Evolutionary conservation across 2,797 vertebrate species (phyloP).

Genomic region (Melopsittacus undulatus): DNA sequence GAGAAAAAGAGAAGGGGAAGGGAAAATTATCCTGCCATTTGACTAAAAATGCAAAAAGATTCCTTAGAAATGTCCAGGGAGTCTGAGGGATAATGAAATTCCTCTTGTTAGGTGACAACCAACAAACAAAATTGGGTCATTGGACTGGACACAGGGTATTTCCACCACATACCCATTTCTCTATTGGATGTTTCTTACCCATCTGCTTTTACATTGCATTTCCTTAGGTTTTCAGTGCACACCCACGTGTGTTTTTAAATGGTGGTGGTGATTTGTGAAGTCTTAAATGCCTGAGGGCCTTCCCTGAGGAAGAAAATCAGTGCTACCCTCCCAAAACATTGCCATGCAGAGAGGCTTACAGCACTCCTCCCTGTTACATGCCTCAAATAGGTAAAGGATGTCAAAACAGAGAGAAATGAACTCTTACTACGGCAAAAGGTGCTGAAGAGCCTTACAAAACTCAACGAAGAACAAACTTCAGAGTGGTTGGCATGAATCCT

Average conservation of each 20-base stretch:
- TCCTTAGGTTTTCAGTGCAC: background rate
- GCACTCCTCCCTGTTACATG: too few relatives aligned
- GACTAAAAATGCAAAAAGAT: conserved; percentile 41
- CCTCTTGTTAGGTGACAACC: background rate
- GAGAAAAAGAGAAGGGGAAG: background rate
- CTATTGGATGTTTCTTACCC: background rate
- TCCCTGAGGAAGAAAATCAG: background rate
- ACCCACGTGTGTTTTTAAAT: background rate
- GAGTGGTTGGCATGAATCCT: background rate
- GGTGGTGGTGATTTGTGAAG: background rate
- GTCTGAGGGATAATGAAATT: background rate
- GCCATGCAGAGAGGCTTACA: background rate
- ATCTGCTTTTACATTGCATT: background rate
- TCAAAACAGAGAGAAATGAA: background rate
- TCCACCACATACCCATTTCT: fast-evolving
- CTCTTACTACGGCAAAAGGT: background rate
- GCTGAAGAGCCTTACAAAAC: background rate
- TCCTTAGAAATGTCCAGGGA: conserved; percentile 20
- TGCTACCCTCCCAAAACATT: background rate
- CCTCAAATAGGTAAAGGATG: background rate
- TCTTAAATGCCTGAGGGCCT: background rate
- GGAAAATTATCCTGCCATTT: background rate
- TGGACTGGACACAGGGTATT: background rate
- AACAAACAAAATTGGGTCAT: background rate
- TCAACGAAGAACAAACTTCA: background rate